Percentiles rank a stretch among this genome's conserved stretches.
These are phyloP conservation scores for Muscicapa adusta DNA, from an alignment of 2,113 vertebrate species.

Conservation along the genomic window DNA sequence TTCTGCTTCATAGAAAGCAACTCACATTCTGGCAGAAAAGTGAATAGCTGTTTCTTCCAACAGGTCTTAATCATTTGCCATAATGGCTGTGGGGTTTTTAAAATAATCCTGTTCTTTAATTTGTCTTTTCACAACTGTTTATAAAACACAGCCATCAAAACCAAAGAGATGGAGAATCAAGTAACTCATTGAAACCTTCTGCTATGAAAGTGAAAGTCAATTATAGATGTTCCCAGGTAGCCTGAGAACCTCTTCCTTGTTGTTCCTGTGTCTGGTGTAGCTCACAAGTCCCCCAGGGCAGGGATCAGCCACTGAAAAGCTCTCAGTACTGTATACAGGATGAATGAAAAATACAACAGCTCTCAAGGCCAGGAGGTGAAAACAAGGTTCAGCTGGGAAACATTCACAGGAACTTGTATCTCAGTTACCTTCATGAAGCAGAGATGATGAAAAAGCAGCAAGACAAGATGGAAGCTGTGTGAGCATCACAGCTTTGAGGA, in stretches of 20 bases:
- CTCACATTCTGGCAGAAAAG: neutral
- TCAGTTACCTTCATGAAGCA: neutral
- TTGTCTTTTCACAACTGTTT: neutral
- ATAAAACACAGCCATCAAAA: neutral
- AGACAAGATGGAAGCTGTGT: neutral
- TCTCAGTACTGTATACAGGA: neutral
- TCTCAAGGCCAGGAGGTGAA: neutral
- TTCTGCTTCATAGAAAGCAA: neutral
- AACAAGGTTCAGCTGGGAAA: neutral
- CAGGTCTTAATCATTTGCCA: neutral
- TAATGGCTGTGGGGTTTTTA: rapidly evolving
- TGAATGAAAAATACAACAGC: neutral
- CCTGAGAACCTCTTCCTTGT: neutral
- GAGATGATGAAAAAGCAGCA: neutral
- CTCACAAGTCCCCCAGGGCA: neutral
- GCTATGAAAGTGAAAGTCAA: neutral
- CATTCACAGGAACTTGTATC: neutral
- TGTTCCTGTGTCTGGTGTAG: neutral
- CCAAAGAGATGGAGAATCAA: neutral
- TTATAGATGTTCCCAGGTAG: neutral
- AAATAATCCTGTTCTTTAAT: neutral
- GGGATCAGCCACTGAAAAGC: neutral
- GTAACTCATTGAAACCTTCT: neutral
- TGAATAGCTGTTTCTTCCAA: neutral
- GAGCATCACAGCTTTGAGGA: neutral